Evolutionary conservation across 2,797 vertebrate genomes (phyloP).

Genomic region (Halcyon leucocephala): DNA sequence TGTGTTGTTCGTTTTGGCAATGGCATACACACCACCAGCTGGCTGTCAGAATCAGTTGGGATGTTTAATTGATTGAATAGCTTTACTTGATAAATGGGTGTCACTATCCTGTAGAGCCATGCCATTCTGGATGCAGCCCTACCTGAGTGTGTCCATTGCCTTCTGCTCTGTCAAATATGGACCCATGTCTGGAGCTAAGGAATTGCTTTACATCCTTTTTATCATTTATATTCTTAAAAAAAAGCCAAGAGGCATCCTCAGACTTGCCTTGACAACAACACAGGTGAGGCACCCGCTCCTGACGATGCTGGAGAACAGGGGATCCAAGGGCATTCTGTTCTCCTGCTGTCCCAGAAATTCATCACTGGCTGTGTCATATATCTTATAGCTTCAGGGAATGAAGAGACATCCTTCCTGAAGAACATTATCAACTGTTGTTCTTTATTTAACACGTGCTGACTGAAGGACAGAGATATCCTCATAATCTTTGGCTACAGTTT

Average conservation of each 20-base stretch:
- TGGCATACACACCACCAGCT: not conserved
- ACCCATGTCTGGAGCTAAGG: not conserved
- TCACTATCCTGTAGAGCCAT: not conserved
- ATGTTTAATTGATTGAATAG: conserved; percentile 20
- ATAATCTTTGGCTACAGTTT: not conserved
- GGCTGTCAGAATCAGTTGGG: conserved; percentile 13
- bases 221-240: not conserved
- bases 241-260: not conserved
- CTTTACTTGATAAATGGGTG: not conserved
- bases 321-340: conserved; percentile 56
- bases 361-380: conserved; percentile 54
- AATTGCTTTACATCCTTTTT: not conserved
- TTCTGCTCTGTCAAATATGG: not conserved
- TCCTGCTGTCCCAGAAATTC: conserved; percentile 51
- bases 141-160: not conserved
- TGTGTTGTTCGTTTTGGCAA: conserved; percentile 7
- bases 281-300: not conserved
- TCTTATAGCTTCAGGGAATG: conserved; percentile 54
- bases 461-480: not conserved
- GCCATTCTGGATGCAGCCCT: not conserved
- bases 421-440: conserved; percentile 16
- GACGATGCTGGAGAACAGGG: not conserved
- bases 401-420: conserved; percentile 54
- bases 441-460: conserved; percentile 51
- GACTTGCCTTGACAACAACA: conserved; percentile 16